These are phyloP conservation scores for Gallirallus australis DNA, from an alignment of 2,797 vertebrate species.

Conservation along the genomic window DNA sequence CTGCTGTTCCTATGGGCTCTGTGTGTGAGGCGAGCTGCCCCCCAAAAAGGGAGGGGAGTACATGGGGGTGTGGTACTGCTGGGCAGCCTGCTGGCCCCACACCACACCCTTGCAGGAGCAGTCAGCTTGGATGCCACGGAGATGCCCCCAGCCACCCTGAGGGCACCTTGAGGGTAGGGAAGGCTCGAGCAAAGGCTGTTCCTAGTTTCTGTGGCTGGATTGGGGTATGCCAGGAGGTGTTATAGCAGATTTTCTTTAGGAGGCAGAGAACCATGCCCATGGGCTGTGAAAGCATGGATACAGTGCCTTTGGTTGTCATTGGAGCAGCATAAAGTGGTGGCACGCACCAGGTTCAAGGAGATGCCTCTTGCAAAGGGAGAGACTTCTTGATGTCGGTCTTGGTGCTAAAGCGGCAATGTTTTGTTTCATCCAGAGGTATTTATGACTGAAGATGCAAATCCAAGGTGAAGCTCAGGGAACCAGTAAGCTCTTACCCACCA, in stretches of 20 bases:
- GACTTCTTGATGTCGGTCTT: neutral
- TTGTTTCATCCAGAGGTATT: neutral
- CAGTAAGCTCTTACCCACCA: neutral
- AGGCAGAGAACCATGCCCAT: neutral
- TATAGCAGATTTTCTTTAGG: neutral
- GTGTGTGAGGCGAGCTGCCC: neutral
- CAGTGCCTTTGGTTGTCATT: neutral
- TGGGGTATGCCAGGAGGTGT: neutral
- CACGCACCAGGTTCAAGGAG: neutral
- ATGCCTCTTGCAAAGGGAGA: neutral
- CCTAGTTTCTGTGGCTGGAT: neutral
- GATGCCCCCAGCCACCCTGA: neutral
- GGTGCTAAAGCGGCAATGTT: neutral
- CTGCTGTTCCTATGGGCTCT: neutral
- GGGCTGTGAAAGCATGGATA: neutral
- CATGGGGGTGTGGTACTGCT: rapidly evolving
- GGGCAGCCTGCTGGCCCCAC: neutral
- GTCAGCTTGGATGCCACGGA: neutral
- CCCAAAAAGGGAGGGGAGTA: neutral
- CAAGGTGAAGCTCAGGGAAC: neutral
- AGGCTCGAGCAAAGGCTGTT: neutral
- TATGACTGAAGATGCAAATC: neutral
- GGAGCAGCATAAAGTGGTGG: neutral
- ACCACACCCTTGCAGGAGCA: neutral
- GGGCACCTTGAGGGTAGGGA: neutral